Conservation (phyloP, 2,113 vertebrate species). For the Petroica traversi region DNA sequence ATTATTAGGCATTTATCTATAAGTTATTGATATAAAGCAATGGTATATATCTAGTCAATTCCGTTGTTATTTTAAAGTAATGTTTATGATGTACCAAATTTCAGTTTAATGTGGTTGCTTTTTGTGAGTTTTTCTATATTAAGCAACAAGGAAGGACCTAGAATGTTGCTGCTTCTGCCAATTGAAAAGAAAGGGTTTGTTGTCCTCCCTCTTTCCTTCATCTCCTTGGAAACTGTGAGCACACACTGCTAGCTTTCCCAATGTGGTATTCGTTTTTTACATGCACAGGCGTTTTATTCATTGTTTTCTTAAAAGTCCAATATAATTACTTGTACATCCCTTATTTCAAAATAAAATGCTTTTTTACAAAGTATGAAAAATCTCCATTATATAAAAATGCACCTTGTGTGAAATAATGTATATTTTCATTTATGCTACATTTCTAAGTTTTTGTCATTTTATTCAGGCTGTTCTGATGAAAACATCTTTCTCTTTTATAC, state of each 20-base stretch:
- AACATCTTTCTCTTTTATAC: background rate
- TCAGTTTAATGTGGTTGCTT: background rate
- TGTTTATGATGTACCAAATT: background rate
- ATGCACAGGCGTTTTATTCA: background rate
- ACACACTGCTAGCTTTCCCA: background rate
- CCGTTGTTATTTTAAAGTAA: background rate
- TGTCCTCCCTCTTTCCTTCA: background rate
- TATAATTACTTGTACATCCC: background rate
- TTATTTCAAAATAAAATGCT: background rate
- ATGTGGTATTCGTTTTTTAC: background rate
- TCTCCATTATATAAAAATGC: background rate
- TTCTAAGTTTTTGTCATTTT: conserved; percentile 19
- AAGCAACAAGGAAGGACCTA: background rate
- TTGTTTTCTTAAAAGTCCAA: background rate
- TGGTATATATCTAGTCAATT: background rate
- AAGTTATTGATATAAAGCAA: background rate
- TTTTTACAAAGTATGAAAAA: background rate
- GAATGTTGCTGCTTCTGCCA: background rate
- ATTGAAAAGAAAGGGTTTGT: background rate
- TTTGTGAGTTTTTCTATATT: background rate
- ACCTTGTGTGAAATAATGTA: background rate
- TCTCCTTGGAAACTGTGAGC: conserved; percentile 54
- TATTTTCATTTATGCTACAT: background rate
- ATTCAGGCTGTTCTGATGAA: background rate
- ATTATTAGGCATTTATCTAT: background rate